Conservation (phyloP, 1,140 invertebrate species). For the Eupeodes corollae region DNA sequence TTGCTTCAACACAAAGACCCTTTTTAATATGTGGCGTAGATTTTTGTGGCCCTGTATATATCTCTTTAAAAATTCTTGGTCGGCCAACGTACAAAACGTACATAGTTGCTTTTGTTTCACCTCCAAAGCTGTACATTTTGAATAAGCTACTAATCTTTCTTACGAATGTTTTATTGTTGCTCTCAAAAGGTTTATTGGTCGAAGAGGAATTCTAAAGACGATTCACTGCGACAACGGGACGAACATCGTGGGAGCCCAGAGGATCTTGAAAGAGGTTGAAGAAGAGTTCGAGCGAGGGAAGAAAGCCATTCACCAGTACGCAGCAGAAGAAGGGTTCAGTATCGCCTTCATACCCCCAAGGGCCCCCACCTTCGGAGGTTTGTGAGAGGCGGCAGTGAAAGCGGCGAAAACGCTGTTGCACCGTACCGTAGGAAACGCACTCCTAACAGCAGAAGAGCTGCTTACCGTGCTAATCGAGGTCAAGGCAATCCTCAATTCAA, state of each 20-base stretch:
- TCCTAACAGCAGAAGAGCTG: too few relatives aligned
- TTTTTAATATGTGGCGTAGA: slow-evolving; percentile 8
- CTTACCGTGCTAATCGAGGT: too few relatives aligned
- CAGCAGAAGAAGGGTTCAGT: background rate
- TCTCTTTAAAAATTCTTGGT: slow-evolving; percentile 3
- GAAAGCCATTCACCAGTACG: background rate
- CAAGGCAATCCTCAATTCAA: too few relatives aligned
- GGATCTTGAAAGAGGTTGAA: slow-evolving; percentile 6
- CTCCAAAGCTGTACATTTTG: slow-evolving; percentile 23
- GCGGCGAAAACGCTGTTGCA: too few relatives aligned
- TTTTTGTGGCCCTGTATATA: slow-evolving; percentile 7
- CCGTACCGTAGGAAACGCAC: too few relatives aligned
- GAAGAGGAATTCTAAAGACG: slow-evolving; percentile 7
- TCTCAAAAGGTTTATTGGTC: slow-evolving; percentile 11
- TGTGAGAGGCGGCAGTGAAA: too few relatives aligned
- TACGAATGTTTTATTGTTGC: slow-evolving; percentile 10
- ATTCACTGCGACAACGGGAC: slow-evolving; percentile 27
- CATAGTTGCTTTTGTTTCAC: slow-evolving; percentile 14
- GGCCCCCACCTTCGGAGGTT: slow-evolving; percentile 7
- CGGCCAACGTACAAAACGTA: slow-evolving; percentile 5
- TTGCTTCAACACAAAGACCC: background rate
- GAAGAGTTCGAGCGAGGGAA: background rate
- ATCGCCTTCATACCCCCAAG: slow-evolving; percentile 7
- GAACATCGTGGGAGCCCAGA: too few relatives aligned
- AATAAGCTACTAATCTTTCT: slow-evolving; percentile 14